phyloP scores from a whole-genome alignment of 2,113 vertebrate species.

The Dipodomys stephensi region DNA sequence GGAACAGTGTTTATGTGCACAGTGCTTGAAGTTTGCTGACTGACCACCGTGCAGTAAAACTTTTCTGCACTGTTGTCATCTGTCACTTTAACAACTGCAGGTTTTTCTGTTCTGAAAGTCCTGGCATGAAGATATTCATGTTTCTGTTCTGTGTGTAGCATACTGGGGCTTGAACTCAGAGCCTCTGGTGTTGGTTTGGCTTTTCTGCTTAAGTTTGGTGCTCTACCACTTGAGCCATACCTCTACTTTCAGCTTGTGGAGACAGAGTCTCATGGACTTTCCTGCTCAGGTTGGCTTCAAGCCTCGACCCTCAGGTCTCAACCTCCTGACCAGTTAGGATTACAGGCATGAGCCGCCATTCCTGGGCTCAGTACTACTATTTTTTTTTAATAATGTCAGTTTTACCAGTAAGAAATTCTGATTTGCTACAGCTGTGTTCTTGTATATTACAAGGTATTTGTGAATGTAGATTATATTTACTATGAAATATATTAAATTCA shows the following conservation, averaged over 20 bases:
- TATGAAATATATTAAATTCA: not conserved
- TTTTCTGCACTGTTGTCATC: not conserved
- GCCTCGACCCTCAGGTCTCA: no score
- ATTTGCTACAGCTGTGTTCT: not conserved
- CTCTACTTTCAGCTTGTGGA: no score
- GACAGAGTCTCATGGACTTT: no score
- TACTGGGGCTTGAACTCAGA: no score
- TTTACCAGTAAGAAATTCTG: slow-evolving; percentile 10
- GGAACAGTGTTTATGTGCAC: slow-evolving; percentile 7
- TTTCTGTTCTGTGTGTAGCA: no score
- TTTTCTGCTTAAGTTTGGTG: no score
- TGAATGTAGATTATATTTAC: not conserved
- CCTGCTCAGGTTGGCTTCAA: no score
- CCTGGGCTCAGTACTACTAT: not conserved
- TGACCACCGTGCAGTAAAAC: not conserved
- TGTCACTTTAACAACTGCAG: not conserved
- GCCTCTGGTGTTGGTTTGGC: no score
- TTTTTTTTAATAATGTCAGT: not conserved
- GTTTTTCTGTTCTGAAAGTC: not conserved
- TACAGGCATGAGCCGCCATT: no score
- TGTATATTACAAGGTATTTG: slow-evolving; percentile 58
- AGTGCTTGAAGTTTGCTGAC: not conserved
- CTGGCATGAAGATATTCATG: not conserved
- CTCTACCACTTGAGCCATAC: no score
- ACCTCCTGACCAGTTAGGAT: no score